Evolutionary conservation across 1,140 invertebrate species (phyloP).

Genomic region (Sesamia nonagrioides): DNA sequence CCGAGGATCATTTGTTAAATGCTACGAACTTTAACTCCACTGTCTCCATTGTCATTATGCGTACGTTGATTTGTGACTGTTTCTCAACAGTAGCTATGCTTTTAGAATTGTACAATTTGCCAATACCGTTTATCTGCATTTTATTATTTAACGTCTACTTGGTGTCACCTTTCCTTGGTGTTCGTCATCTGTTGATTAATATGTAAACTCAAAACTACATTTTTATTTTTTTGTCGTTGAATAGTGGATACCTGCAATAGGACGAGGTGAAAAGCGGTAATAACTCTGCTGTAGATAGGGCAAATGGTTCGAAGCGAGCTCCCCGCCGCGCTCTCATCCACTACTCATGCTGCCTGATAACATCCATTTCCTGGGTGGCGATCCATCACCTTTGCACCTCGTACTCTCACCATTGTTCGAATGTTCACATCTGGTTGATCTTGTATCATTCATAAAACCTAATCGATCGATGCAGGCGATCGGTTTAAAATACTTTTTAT

Average conservation of each 20-base stretch:
- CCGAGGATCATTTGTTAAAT: slow-evolving; percentile 43
- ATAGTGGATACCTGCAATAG: slow-evolving; percentile 38
- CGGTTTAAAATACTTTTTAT: slow-evolving; percentile 73
- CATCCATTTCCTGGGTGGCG: slow-evolving; percentile 72
- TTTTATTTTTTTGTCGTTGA: slow-evolving; percentile 17
- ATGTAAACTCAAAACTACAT: not conserved
- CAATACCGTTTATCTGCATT: not conserved
- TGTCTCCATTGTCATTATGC: slow-evolving; percentile 34
- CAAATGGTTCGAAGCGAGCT: slow-evolving; percentile 48
- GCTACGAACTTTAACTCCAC: slow-evolving; percentile 29
- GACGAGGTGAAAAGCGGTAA: slow-evolving; percentile 40
- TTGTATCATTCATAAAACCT: slow-evolving; percentile 60
- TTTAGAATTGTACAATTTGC: slow-evolving; percentile 1
- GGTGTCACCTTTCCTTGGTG: not conserved
- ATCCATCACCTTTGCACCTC: slow-evolving; percentile 57
- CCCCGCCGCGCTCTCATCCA: slow-evolving; percentile 47
- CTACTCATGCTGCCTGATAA: slow-evolving; percentile 48
- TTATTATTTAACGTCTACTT: not conserved
- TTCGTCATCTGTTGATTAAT: not conserved
- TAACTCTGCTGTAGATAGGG: slow-evolving; percentile 47
- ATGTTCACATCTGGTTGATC: slow-evolving; percentile 61
- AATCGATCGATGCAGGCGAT: slow-evolving; percentile 56
- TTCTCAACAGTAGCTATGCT: slow-evolving; percentile 12
- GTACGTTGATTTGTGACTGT: slow-evolving; percentile 19
- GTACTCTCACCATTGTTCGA: slow-evolving; percentile 74